phyloP scores from a whole-genome alignment of 2,888 invertebrate genomes.

The Cyaniris semiargus region DNA sequence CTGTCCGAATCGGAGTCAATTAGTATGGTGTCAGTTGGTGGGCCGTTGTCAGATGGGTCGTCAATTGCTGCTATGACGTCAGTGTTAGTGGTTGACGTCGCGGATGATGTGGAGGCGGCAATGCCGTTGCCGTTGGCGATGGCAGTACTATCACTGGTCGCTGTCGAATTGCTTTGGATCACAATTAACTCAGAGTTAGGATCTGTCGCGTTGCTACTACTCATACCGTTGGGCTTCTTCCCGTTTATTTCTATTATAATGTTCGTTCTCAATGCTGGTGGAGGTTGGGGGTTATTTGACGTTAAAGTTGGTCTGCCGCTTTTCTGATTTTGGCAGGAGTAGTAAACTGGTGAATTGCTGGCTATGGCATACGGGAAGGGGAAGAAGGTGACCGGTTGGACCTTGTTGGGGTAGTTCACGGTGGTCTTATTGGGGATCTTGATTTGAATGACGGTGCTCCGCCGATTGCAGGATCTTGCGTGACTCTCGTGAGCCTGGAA shows the following conservation, averaged over 20 bases:
- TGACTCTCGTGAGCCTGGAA: constrained; percentile 38
- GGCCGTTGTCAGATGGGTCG: background rate
- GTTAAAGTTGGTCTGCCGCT: constrained; percentile 34
- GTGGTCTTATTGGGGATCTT: constrained; percentile 43
- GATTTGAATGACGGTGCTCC: constrained; percentile 45
- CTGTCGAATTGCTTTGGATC: constrained; percentile 7
- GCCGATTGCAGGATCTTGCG: constrained; percentile 41
- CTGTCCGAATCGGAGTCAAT: background rate
- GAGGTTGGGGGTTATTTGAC: background rate
- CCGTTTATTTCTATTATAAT: constrained; percentile 48
- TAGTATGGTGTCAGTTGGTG: background rate
- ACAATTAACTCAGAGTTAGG: background rate
- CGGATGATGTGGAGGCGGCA: background rate
- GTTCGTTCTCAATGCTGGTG: constrained; percentile 38
- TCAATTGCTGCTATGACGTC: background rate
- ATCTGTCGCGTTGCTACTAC: background rate
- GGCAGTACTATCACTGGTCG: background rate
- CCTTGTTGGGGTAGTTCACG: constrained; percentile 43
- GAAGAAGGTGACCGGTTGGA: constrained; percentile 42
- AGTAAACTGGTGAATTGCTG: constrained; percentile 34
- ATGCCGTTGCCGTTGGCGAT: background rate
- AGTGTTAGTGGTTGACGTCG: background rate
- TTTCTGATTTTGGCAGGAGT: constrained; percentile 35
- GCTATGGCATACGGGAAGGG: constrained; percentile 40
- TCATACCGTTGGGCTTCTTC: constrained; percentile 33